These are phyloP conservation scores for Ceratothoa steindachneri DNA, from an alignment of 2,888 invertebrate species.

Conservation along the genomic window DNA sequence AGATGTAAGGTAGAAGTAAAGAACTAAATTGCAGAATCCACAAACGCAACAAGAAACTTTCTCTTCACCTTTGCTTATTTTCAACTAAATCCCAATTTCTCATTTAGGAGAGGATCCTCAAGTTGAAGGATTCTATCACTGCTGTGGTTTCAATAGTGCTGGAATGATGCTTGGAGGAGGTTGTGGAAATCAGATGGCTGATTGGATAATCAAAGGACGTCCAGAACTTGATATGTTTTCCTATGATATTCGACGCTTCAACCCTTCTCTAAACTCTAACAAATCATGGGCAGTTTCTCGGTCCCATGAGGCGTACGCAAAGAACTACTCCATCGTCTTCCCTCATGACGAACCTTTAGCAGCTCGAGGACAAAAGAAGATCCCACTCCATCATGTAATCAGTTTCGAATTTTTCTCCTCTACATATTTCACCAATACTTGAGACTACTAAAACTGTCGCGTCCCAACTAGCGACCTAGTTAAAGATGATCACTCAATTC, in stretches of 20 bases:
- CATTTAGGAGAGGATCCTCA: slow-evolving; percentile 54
- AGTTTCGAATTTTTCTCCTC: not conserved
- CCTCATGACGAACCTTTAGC: slow-evolving; percentile 78
- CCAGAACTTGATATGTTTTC: slow-evolving; percentile 80
- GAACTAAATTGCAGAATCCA: too few relatives aligned
- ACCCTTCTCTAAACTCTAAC: slow-evolving; percentile 53
- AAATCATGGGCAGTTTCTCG: slow-evolving; percentile 73
- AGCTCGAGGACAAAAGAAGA: slow-evolving; percentile 67
- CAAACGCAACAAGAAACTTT: not conserved
- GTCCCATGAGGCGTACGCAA: slow-evolving; percentile 83
- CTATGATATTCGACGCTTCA: slow-evolving; percentile 67
- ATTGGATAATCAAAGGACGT: slow-evolving; percentile 77
- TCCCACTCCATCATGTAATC: slow-evolving; percentile 64
- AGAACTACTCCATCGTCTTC: slow-evolving; percentile 76
- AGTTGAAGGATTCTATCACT: slow-evolving; percentile 70
- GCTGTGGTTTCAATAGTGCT: slow-evolving; percentile 82
- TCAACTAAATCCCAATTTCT: too few relatives aligned
- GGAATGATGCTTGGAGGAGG: slow-evolving; percentile 91
- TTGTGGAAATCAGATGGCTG: slow-evolving; percentile 75
- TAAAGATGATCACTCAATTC: too few relatives aligned
- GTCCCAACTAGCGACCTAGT: too few relatives aligned
- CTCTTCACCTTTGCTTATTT: too few relatives aligned
- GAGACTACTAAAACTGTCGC: not conserved
- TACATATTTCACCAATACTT: too few relatives aligned
- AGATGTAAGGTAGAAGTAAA: too few relatives aligned